Conservation (phyloP, 2,888 invertebrate species). For the Drosophila stalkeri region DNA sequence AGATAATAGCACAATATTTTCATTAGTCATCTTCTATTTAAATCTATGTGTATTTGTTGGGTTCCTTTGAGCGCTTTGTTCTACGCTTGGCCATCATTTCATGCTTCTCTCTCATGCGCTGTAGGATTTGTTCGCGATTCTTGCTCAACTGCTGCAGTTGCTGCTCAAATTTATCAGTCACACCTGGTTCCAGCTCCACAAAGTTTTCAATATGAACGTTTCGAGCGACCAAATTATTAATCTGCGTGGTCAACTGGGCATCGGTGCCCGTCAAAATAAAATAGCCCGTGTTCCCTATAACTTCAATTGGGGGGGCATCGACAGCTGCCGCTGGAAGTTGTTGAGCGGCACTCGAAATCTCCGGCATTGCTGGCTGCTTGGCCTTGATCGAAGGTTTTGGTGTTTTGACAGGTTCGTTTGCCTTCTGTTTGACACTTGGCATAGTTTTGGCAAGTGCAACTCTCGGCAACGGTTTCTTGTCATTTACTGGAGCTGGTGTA, state of each 20-base stretch:
- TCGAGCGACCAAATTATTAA: slow-evolving; percentile 25
- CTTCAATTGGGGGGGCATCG: not conserved
- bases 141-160: slow-evolving; percentile 44
- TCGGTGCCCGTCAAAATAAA: slow-evolving; percentile 56
- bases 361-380: not conserved
- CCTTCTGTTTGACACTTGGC: not conserved
- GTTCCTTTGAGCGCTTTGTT: slow-evolving; percentile 10
- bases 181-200: slow-evolving; percentile 16
- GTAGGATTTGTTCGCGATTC: slow-evolving; percentile 31
- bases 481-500: not conserved
- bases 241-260: slow-evolving; percentile 36
- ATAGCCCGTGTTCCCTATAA: slow-evolving; percentile 54
- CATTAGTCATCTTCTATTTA: not conserved
- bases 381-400: not conserved
- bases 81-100: slow-evolving; percentile 19
- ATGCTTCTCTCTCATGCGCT: slow-evolving; percentile 44
- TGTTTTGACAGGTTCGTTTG: not conserved
- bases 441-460: too few relatives aligned
- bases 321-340: not conserved
- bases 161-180: slow-evolving; percentile 32
- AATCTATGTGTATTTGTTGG: slow-evolving; percentile 29
- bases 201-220: slow-evolving; percentile 19
- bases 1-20: not conserved
- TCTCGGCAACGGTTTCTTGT: not conserved
- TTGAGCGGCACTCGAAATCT: not conserved